Evolutionary conservation across 2,113 vertebrate species (phyloP).

Genomic region (Picathartes gymnocephalus): DNA sequence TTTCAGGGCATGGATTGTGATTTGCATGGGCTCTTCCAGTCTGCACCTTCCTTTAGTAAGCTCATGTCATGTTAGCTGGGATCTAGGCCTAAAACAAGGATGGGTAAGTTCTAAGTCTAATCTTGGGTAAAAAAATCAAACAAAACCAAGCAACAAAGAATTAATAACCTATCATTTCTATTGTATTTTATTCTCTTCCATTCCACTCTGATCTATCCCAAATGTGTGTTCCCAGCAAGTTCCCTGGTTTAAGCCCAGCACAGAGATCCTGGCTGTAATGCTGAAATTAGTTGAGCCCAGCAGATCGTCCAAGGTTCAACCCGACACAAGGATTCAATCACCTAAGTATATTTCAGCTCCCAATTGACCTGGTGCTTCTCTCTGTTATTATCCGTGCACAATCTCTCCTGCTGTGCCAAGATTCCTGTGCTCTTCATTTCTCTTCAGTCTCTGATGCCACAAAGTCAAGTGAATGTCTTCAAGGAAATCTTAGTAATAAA

Average conservation of each 20-base stretch:
- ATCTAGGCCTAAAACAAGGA: background rate
- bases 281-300: background rate
- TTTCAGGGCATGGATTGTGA: background rate
- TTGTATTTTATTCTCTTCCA: background rate
- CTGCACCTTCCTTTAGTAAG: background rate
- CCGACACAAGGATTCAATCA: constrained; percentile 13
- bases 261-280: background rate
- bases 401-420: constrained; percentile 43
- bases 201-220: background rate
- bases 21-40: background rate
- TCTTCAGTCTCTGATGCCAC: constrained; percentile 25
- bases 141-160: background rate
- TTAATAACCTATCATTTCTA: background rate
- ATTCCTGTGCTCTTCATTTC: constrained; percentile 49
- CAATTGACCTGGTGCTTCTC: background rate
- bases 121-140: background rate
- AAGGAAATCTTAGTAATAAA: constrained; percentile 59
- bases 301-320: background rate
- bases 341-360: constrained; percentile 16
- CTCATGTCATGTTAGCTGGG: background rate
- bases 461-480: constrained; percentile 57
- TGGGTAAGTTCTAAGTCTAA: background rate
- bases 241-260: background rate
- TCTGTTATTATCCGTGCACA: constrained; percentile 5
- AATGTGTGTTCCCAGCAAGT: background rate